Percentiles rank a stretch among this genome's conserved stretches.
Conservation (phyloP, 1,140 invertebrate species). For the Megathymus violae region DNA sequence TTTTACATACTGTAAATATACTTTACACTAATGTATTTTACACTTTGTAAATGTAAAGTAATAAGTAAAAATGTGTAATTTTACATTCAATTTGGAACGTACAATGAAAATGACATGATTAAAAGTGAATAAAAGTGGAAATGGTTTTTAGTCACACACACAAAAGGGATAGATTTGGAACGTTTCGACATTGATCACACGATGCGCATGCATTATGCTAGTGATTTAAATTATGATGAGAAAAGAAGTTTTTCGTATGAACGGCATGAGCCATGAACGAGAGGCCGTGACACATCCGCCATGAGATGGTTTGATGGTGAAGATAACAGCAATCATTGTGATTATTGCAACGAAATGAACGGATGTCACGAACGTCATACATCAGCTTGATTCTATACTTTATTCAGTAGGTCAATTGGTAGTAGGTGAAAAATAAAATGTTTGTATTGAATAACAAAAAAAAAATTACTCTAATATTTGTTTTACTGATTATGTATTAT, state of each 20-base stretch:
- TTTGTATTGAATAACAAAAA: no score
- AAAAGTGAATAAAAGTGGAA: not conserved
- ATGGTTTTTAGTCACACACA: not conserved
- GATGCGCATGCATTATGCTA: slow-evolving; percentile 25
- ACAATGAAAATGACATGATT: not conserved
- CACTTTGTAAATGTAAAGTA: not conserved
- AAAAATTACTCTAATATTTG: no score
- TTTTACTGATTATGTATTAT: no score
- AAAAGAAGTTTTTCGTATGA: slow-evolving; percentile 21
- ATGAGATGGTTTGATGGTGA: slow-evolving; percentile 5
- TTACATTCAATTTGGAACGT: not conserved
- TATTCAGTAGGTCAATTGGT: not conserved
- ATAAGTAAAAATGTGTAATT: no score
- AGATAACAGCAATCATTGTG: not conserved
- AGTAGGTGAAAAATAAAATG: no score
- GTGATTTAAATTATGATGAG: slow-evolving; percentile 6
- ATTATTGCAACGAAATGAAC: not conserved
- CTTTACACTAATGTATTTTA: not conserved
- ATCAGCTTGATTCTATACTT: slow-evolving; percentile 28
- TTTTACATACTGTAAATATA: no score
- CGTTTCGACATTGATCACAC: no score
- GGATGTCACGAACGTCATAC: slow-evolving; percentile 18
- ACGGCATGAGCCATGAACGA: slow-evolving; percentile 8
- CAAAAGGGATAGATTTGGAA: no score
- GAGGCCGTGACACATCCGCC: slow-evolving; percentile 14